A percentile compares a stretch with the other conserved stretches of the same genome.
Conservation (phyloP, 2,113 vertebrate species). For the Bos taurus region DNA sequence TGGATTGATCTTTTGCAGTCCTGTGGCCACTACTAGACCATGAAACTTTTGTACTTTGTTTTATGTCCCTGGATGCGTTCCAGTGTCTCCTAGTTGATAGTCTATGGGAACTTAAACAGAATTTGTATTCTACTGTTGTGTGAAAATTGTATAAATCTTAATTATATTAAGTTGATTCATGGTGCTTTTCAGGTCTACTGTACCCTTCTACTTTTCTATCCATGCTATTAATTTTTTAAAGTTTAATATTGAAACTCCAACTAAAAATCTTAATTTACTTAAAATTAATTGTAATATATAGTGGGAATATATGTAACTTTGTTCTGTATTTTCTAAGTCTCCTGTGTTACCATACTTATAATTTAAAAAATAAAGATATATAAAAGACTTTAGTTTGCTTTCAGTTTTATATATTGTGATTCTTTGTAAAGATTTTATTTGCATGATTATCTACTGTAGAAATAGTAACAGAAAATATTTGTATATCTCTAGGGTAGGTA, state of each 20-base stretch:
- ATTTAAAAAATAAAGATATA: neutral
- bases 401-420: neutral
- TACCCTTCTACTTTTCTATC: neutral
- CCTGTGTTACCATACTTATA: neutral
- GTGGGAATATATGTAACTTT: neutral
- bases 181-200: neutral
- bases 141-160: neutral
- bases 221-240: neutral
- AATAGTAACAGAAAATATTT: neutral
- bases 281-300: neutral
- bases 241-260: neutral
- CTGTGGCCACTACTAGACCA: neutral
- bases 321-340: neutral
- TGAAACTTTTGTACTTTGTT: neutral
- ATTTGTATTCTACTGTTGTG: neutral
- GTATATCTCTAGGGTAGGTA: neutral
- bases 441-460: neutral
- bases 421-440: neutral
- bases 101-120: neutral
- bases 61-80: neutral
- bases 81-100: neutral
- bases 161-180: neutral
- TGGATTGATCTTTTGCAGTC: neutral
- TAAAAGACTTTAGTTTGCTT: neutral
- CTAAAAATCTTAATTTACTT: neutral